Evolutionary conservation across 1,140 invertebrate species (phyloP), one percentile per base, ranked within the genome.

Genomic region (Gryon sp.): DNA sequence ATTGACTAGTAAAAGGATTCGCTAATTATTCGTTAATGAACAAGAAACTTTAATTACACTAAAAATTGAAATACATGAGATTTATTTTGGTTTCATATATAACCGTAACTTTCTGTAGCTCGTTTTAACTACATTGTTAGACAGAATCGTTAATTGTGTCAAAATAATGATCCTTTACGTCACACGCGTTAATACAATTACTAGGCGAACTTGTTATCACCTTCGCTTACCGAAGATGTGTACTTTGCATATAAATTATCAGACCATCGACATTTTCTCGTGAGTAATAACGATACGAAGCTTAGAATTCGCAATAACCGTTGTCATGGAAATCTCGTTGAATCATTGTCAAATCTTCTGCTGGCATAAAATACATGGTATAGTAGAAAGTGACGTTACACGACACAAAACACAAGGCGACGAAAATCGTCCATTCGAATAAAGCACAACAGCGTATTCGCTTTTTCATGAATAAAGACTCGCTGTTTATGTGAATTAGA

Each of bases 241-340:
- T 45, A 48, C 34, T 50, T 50, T 62, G 45, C 59, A 40, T 62
- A 62, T 40, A 48, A 62, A 62, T 62, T 48, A 50, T 60, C 57
- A 60, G 55, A 45, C 36, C 12, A 55, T 55, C 36, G 20, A 40
- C 22, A 19, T 55, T 55, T 55, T 55, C 36, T 41, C 15, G 20
- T 18, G n/a, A 50, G 30, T 32, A 12, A 36, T 38, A 26, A 53
- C 15, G 5, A 24, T 12, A 53, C 20, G 22, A 11, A 4, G 34
- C 11, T 12, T n/a, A n/a, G 1, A 19, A 50, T 50, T 32, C 28
- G 2, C 24, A 5, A 34, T 12, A 11, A 1, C 3, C 16, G 28
- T 34, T 34, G 14, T 32, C 26, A 20, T 30, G 24, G 15, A 30
- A 46, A 19, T 20, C 20, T 2, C n/a, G n/a, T n/a, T 20, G 38